Evolutionary conservation across 2,888 invertebrate species (phyloP).

Genomic region (Aspidiotus rigidus): DNA sequence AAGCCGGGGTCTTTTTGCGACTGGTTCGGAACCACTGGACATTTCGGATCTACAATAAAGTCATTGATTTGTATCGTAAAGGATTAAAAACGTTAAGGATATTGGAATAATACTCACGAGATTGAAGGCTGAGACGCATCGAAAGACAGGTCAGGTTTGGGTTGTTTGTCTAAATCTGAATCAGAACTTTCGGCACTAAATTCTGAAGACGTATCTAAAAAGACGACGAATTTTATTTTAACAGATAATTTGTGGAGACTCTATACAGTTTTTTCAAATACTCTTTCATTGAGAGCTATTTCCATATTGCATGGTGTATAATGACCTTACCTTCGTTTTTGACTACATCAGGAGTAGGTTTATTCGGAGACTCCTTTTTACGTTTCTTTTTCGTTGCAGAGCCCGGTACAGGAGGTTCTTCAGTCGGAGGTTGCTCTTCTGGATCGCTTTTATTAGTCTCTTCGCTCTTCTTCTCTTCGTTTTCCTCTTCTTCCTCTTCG

Average conservation of each 20-base stretch:
- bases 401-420: constrained; percentile 47
- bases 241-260: too few relatives aligned
- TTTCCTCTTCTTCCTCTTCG: constrained; percentile 76
- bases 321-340: constrained; percentile 22
- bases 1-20: constrained; percentile 50
- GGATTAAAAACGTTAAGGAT: not conserved
- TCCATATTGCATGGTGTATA: too few relatives aligned
- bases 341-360: constrained; percentile 1
- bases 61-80: not conserved
- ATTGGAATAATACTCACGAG: constrained; percentile 7
- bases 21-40: constrained; percentile 39
- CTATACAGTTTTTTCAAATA: too few relatives aligned
- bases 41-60: constrained; percentile 12
- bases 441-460: constrained; percentile 39
- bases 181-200: constrained; percentile 62
- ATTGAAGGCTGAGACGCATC: not conserved
- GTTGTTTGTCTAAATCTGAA: constrained; percentile 55
- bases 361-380: constrained; percentile 46
- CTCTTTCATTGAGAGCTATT: too few relatives aligned
- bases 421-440: constrained; percentile 42
- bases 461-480: constrained; percentile 53
- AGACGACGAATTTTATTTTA: too few relatives aligned
- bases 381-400: constrained; percentile 51
- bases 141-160: constrained; percentile 43
- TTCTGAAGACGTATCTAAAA: constrained; percentile 57